phyloP scores from a whole-genome alignment of 2,113 vertebrate genomes.

The Baryphthengus martii region DNA sequence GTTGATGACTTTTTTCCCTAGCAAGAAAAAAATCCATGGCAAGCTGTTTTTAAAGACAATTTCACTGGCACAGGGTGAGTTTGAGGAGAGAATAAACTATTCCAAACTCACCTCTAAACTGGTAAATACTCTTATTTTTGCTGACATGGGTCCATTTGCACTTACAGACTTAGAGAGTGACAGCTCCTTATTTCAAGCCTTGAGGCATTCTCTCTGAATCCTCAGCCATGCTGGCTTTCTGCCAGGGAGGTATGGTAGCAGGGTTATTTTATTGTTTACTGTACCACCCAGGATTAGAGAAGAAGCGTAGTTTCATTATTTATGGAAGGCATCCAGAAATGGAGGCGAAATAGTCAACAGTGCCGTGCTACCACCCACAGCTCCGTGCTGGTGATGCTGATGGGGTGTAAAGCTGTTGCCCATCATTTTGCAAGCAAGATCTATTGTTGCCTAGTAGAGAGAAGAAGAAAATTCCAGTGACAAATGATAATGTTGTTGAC shows the following conservation, averaged over 20 bases:
- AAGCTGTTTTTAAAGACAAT: neutral
- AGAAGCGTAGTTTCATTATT: neutral
- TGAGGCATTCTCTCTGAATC: neutral
- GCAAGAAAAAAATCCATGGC: neutral
- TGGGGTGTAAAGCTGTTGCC: neutral
- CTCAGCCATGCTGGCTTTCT: neutral
- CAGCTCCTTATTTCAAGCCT: constrained; percentile 14
- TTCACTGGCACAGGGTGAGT: neutral
- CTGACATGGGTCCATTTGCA: neutral
- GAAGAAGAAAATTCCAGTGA: constrained; percentile 19
- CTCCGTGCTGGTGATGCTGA: neutral
- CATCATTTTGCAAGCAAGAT: constrained; percentile 2
- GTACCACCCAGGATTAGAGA: neutral
- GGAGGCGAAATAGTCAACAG: neutral
- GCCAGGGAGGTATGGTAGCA: neutral
- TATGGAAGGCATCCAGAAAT: neutral
- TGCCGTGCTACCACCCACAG: neutral
- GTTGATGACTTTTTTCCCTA: neutral
- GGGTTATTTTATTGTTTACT: neutral
- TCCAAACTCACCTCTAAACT: neutral
- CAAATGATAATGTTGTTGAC: constrained; percentile 12
- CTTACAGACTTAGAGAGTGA: neutral
- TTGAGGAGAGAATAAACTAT: neutral
- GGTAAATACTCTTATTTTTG: neutral
- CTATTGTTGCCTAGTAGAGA: neutral